Base-by-base conservation (phyloP, 2,797 vertebrate genomes). In the Arremon brunneinucha region DNA sequence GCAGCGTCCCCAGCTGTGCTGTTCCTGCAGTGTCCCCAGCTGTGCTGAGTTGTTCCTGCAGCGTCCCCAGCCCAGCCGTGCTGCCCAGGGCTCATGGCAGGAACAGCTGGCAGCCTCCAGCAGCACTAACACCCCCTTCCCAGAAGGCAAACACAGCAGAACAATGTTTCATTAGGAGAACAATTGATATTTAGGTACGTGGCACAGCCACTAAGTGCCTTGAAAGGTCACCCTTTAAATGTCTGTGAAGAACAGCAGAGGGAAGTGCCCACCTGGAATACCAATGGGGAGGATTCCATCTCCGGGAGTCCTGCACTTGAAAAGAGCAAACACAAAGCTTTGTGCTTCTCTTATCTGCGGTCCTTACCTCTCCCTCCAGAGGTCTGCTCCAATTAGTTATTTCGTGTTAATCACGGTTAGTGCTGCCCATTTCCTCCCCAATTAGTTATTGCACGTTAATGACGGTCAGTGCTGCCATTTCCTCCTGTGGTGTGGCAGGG, bases 241-340 rank as follows among this genome's bases (percentile, higher is more conserved):
- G 34, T 22, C 18, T 88, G 78, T 3, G 65, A 95, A 88, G 86
- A 92, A 56, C 87, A 79, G 74, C 75, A 79, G 65, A 37, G 47
- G 78, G 20, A 41, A 81, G 59, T 34, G 32, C 82, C 72, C 72
- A 65, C 72, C 72, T 71, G 87, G 87, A 83, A 96, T 88, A 84
- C 79, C 91, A 96, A 94, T 83, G 52, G 89, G 95, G 50, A 92
- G 87, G 86, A 95, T 82, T 93, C 49, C 96, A 96, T 91, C 43
- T 15, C 46, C 35, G 72, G 69, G 68, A 94, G 76, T 27, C 89
- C 94, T 95, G 85, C 92, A 85, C 96, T 96, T 86, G 46, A 65
- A 76, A 47, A 96, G 92, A 97, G 83, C 95, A 98, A 97, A 97
- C 93, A 96, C 89, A 96, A 87, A 77, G 87, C 78, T 84, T 52